Percentiles rank a stretch among this genome's conserved stretches.
Conservation (phyloP, 1,140 invertebrate genomes). For the Leptinotarsa texana region DNA sequence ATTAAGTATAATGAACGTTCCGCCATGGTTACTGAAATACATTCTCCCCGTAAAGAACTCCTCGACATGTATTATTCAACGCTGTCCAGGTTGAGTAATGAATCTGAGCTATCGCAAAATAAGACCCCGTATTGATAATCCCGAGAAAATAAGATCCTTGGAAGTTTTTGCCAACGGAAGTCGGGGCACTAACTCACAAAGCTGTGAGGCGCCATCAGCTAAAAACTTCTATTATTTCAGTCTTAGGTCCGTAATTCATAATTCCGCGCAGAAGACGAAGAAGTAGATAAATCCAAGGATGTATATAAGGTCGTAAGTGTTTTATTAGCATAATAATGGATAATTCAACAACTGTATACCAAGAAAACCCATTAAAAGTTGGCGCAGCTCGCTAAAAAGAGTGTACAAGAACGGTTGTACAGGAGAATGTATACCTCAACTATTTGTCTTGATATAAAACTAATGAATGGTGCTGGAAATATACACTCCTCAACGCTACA, state of each 20-base stretch:
- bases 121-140: no score
- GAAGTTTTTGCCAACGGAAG: constrained; percentile 1
- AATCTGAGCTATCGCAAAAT: no score
- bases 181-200: background rate
- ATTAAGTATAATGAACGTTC: no score
- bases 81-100: no score
- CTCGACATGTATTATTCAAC: no score
- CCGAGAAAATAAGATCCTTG: background rate
- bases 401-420: background rate
- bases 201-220: background rate
- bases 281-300: background rate
- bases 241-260: constrained; percentile 1
- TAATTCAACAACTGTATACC: constrained; percentile 1
- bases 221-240: constrained; percentile 6
- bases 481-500: background rate
- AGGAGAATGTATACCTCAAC: background rate
- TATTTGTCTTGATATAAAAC: constrained; percentile 6
- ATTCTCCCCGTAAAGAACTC: no score
- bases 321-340: constrained; percentile 8
- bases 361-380: background rate
- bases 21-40: no score
- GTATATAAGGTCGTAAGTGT: constrained; percentile 8
- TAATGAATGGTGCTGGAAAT: background rate
- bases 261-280: background rate
- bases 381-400: background rate